Conservation (phyloP, 2,888 invertebrate species). For the Steinernema carpocapsae region DNA sequence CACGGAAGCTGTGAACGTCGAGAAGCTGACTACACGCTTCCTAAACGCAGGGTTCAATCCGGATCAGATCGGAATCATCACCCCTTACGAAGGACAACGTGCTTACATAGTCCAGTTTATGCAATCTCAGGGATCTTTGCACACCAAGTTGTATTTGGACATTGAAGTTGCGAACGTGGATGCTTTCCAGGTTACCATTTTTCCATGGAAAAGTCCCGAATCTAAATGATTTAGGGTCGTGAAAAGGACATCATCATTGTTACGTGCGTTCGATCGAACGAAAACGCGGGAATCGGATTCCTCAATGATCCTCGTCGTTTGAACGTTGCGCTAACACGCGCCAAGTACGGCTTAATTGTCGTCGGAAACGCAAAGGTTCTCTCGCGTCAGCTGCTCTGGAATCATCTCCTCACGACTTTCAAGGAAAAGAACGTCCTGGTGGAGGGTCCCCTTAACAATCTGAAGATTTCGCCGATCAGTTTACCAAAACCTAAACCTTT, state of each 20-base stretch:
- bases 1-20: constrained; percentile 97
- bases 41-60: constrained; percentile 88
- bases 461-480: constrained; percentile 93
- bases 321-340: constrained; percentile 95
- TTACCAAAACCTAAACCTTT: constrained; percentile 96
- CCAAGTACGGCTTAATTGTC: constrained; percentile 82
- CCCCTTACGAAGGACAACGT: constrained; percentile 97
- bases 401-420: constrained; percentile 79
- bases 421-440: constrained; percentile 95
- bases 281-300: constrained; percentile 98
- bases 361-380: constrained; percentile 98
- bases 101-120: constrained; percentile 96
- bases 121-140: constrained; percentile 96
- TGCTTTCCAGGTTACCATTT: constrained; percentile 78
- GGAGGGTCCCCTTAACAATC: constrained; percentile 93
- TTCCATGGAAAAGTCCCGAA: background rate
- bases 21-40: constrained; percentile 94
- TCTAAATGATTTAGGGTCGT: constrained; percentile 75
- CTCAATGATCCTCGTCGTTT: constrained; percentile 94
- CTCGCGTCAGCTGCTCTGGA: constrained; percentile 95
- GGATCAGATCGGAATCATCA: constrained; percentile 93
- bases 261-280: constrained; percentile 97
- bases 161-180: constrained; percentile 99
- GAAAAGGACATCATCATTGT: constrained; percentile 99
- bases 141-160: constrained; percentile 90